Evolutionary conservation across 2,888 invertebrate species (phyloP).

Genomic region (Xestobium rufovillosum): DNA sequence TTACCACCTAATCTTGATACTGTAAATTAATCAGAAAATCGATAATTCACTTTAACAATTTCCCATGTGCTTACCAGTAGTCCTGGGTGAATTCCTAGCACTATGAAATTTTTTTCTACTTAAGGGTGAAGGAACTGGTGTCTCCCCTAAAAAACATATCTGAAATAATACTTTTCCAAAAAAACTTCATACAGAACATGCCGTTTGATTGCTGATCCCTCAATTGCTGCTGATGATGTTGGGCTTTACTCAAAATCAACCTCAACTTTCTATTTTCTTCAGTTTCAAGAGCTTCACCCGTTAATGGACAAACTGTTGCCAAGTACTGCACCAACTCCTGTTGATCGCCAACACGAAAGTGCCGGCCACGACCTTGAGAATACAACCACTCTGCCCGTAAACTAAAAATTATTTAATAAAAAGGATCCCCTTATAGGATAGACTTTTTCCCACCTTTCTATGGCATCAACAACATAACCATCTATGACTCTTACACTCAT

Average conservation of each 20-base stretch:
- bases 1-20: slow-evolving; percentile 44
- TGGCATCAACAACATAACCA: slow-evolving; percentile 80
- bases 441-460: slow-evolving; percentile 66
- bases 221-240: slow-evolving; percentile 80
- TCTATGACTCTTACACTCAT: slow-evolving; percentile 81
- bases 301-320: slow-evolving; percentile 73
- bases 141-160: slow-evolving; percentile 26
- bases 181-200: too few relatives aligned
- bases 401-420: slow-evolving; percentile 43
- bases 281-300: slow-evolving; percentile 72
- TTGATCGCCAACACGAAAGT: slow-evolving; percentile 82
- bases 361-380: slow-evolving; percentile 87
- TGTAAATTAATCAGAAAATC: too few relatives aligned
- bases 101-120: slow-evolving; percentile 44
- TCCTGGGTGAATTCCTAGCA: slow-evolving; percentile 44
- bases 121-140: not conserved
- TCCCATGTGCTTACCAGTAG: slow-evolving; percentile 44
- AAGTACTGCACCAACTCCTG: slow-evolving; percentile 73
- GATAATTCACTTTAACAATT: too few relatives aligned
- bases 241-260: slow-evolving; percentile 81
- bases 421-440: slow-evolving; percentile 1
- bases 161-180: too few relatives aligned
- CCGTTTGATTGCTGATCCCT: too few relatives aligned
- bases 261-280: slow-evolving; percentile 82
- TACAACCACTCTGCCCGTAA: slow-evolving; percentile 93